Evolutionary conservation across 2,797 vertebrate genomes (phyloP).

Genomic region (Anguilla marmorata): DNA sequence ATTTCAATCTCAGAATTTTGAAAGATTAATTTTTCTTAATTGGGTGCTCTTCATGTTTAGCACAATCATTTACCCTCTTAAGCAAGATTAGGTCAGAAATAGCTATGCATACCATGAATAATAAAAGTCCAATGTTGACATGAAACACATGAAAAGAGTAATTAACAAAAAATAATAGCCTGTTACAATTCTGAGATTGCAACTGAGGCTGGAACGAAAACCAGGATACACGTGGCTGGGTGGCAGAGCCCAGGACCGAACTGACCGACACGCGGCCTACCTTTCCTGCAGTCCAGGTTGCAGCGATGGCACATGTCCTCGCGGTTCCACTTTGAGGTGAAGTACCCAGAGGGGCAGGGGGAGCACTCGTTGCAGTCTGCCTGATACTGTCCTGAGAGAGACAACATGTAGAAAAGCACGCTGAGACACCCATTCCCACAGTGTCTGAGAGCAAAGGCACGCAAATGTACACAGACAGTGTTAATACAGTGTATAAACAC

Average conservation of each 20-base stretch:
- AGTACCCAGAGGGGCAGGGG: conserved; percentile 23
- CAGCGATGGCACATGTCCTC: conserved; percentile 40
- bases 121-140: too few species aligned
- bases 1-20: too few species aligned
- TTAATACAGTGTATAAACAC: background rate
- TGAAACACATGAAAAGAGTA: too few species aligned
- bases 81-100: too few species aligned
- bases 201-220: too few species aligned
- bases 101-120: too few species aligned
- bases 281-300: conserved; percentile 42
- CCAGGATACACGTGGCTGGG: too few species aligned
- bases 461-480: background rate
- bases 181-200: too few species aligned
- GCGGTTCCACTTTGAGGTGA: conserved; percentile 4
- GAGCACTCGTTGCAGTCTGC: background rate
- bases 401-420: background rate
- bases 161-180: too few species aligned
- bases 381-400: conserved; percentile 36
- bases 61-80: too few species aligned
- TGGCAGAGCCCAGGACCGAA: background rate
- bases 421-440: background rate
- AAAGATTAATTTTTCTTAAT: too few species aligned
- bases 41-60: too few species aligned
- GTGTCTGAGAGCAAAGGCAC: background rate
- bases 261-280: conserved; percentile 28